Conservation (phyloP, 2,797 vertebrate genomes). For the Rhinichthys osculus region DNA sequence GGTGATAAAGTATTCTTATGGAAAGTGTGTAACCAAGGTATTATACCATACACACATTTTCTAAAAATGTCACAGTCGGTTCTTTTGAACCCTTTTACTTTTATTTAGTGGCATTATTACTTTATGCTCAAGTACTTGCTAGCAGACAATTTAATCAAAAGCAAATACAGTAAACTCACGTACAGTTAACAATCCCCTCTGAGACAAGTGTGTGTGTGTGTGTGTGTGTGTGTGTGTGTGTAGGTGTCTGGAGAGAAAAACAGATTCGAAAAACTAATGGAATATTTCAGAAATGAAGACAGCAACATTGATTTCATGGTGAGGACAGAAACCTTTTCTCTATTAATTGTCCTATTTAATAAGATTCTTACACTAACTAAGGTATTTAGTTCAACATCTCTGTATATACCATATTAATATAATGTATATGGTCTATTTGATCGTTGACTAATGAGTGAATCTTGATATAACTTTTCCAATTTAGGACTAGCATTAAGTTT, state of each 20-base stretch:
- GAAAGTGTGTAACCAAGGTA: background rate
- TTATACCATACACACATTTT: background rate
- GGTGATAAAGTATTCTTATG: background rate
- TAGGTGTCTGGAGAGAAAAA: slow-evolving; percentile 91
- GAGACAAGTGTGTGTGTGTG: background rate
- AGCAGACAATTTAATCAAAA: background rate
- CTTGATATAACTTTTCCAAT: background rate
- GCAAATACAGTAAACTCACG: background rate
- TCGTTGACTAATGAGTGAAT: background rate
- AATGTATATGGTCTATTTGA: background rate
- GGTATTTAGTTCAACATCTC: background rate
- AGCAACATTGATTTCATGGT: slow-evolving; percentile 96
- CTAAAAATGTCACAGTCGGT: too few species aligned
- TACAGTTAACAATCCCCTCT: background rate
- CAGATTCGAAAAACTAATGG: slow-evolving; percentile 95
- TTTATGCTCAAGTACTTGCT: background rate
- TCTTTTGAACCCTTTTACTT: background rate
- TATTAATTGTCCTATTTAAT: background rate
- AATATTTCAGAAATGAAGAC: slow-evolving; percentile 89
- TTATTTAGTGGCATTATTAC: background rate
- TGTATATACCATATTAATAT: background rate
- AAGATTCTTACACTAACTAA: background rate
- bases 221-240: background rate
- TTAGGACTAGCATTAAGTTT: background rate
- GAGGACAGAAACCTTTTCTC: slow-evolving; percentile 59